Evolutionary conservation across 2,113 vertebrate species (phyloP), one percentile per base, ranked within the genome.

Genomic region (Coracopsis vasa): DNA sequence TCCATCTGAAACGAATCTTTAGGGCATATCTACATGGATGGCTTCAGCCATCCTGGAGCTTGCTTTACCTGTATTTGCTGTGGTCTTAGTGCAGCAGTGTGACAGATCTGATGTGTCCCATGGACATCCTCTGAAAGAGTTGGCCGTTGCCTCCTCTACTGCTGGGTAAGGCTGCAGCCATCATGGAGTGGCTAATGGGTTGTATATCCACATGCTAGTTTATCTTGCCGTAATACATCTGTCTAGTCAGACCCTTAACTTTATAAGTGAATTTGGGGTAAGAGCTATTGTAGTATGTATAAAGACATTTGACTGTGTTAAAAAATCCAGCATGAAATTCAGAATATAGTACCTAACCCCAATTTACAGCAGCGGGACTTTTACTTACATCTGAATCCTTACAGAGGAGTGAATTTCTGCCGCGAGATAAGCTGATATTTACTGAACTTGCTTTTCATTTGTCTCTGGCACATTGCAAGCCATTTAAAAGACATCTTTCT

Each of bases 371-470:
- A 72, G 86, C 14, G 56, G 74, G 87, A 54, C 81, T 96, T 88
- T 73, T 58, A 71, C 54, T 92, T 75, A 29, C 58, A 37, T 48
- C 35, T 61, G 77, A 91, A 67, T 92, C 64, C 44, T 39, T 67
- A 39, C 5, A 58, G 47, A 73, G 66, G 74, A 73, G 67, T 81
- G 56, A 60, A 91, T 88, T 96, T 97, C 94, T 97, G 85, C 94
- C 75, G 45, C 21, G 74, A 95, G 84, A 77, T 20, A 90, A 51
- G 44, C 80, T 97, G 97, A 80, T 95, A 70, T 87, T 97, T 94
- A 95, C 20, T 88, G 90, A 95, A 91, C 78, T 95, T 65, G 54
- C 86, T 97, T 97, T 97, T 95, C 62, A 83, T 75, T 90, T 69
- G 16, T 85, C 81, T 96, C 88, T 69, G 73, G 92, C 64, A 73